phyloP scores from a whole-genome alignment of 2,888 invertebrate genomes.

The Thumatha senex region DNA sequence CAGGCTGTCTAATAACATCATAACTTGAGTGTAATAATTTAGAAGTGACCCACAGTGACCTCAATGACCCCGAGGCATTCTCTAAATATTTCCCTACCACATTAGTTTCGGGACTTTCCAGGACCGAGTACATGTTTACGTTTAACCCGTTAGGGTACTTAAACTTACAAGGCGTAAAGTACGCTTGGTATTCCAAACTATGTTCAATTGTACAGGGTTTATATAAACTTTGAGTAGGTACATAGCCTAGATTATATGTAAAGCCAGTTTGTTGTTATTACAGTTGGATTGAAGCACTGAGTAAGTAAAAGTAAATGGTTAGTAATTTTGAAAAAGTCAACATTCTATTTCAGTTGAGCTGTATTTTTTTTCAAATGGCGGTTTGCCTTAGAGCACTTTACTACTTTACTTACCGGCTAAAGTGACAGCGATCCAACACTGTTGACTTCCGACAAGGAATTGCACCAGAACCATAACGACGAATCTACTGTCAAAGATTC shows the following conservation, averaged over 20 bases:
- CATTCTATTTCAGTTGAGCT: no score
- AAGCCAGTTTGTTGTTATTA: background rate
- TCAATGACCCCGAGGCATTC: conserved; percentile 6
- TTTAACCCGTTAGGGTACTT: conserved; percentile 3
- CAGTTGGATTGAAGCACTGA: background rate
- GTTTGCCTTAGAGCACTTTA: no score
- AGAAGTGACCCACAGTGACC: conserved; percentile 6
- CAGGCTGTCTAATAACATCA: background rate
- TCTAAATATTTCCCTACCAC: conserved; percentile 14
- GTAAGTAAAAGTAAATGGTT: no score
- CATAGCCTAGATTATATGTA: background rate
- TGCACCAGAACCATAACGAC: no score
- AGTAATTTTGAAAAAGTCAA: background rate
- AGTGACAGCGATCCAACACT: no score
- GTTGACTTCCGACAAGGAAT: no score
- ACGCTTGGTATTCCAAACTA: background rate
- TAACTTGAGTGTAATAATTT: conserved; percentile 1
- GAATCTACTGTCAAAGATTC: no score
- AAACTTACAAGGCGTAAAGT: conserved; percentile 9
- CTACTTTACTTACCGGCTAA: no score
- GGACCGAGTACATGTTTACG: conserved; percentile 4
- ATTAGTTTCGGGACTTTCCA: conserved; percentile 3
- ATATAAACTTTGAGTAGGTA: background rate
- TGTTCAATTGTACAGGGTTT: background rate
- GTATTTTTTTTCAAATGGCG: no score